Percentiles rank a stretch among this genome's conserved stretches.
phyloP scores from a whole-genome alignment of 23 tunicate genomes.

The Oikopleura dioica region DNA sequence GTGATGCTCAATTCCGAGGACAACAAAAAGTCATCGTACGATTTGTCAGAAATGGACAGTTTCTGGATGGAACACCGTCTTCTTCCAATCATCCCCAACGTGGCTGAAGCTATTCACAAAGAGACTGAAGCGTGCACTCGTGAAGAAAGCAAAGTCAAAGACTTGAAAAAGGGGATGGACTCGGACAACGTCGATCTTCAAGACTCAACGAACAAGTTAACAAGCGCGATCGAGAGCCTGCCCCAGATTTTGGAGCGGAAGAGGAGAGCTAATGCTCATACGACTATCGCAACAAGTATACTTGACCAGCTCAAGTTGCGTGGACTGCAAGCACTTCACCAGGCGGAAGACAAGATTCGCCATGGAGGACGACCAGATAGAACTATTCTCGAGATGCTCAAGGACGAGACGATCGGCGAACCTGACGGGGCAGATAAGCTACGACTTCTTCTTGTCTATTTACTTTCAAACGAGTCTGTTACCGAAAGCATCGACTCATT shows the following conservation, averaged over 20 bases:
- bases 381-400: neutral
- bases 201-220: neutral
- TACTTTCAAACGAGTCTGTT: neutral
- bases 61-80: conserved; percentile 70
- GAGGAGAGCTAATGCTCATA: conserved; percentile 76
- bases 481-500: neutral
- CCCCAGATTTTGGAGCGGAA: conserved; percentile 77
- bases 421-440: neutral
- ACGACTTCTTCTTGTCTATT: neutral
- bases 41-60: conserved; percentile 31
- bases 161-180: conserved; percentile 24
- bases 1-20: conserved; percentile 7
- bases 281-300: conserved; percentile 69
- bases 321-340: neutral
- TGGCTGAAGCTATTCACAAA: conserved; percentile 84
- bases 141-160: conserved; percentile 67
- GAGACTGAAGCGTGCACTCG: conserved; percentile 67
- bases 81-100: conserved; percentile 61
- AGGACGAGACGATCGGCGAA: neutral
- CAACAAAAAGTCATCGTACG: conserved; percentile 32
- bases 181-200: neutral
- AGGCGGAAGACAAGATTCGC: neutral
- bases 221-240: conserved; percentile 21
- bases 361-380: neutral
- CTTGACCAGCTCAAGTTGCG: conserved; percentile 37